These are phyloP conservation scores for Callipepla californica DNA, from an alignment of 2,113 vertebrate species.

Conservation along the genomic window DNA sequence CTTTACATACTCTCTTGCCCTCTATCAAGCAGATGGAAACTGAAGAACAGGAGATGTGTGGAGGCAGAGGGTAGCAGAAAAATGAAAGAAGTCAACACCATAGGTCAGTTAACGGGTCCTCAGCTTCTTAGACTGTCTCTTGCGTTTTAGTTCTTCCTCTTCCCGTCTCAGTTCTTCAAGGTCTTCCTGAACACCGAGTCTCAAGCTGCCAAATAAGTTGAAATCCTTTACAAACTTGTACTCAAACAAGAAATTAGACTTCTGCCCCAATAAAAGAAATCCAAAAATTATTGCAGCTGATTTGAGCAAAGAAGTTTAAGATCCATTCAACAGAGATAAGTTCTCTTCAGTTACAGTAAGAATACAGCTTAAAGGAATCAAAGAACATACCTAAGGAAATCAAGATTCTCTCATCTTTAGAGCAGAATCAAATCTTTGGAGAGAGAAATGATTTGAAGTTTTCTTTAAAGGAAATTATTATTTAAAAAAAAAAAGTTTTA, in stretches of 20 bases:
- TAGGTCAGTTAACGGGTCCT: conserved; percentile 76
- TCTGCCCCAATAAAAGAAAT: neutral
- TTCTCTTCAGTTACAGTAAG: neutral
- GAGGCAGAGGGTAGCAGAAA: conserved; percentile 57
- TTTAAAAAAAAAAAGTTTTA: neutral
- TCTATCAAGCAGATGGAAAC: conserved; percentile 71
- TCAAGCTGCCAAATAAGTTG: conserved; percentile 79
- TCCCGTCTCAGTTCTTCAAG: conserved; percentile 89
- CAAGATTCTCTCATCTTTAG: neutral
- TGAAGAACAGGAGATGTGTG: conserved; percentile 58
- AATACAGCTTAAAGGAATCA: neutral
- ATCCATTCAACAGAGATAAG: neutral
- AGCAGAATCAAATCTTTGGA: neutral
- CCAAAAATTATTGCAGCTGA: neutral
- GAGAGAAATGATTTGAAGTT: neutral
- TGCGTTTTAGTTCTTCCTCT: conserved; percentile 85
- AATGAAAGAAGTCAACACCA: neutral
- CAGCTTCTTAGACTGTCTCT: conserved; percentile 82
- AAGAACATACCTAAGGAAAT: neutral
- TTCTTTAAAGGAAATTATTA: neutral
- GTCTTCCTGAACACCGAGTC: conserved; percentile 90
- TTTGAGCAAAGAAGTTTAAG: neutral
- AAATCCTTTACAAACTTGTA: conserved; percentile 32
- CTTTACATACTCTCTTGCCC: conserved; percentile 69
- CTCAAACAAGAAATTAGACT: neutral